phyloP scores from a whole-genome alignment of 2,888 invertebrate genomes.

The Folsomia candida region DNA sequence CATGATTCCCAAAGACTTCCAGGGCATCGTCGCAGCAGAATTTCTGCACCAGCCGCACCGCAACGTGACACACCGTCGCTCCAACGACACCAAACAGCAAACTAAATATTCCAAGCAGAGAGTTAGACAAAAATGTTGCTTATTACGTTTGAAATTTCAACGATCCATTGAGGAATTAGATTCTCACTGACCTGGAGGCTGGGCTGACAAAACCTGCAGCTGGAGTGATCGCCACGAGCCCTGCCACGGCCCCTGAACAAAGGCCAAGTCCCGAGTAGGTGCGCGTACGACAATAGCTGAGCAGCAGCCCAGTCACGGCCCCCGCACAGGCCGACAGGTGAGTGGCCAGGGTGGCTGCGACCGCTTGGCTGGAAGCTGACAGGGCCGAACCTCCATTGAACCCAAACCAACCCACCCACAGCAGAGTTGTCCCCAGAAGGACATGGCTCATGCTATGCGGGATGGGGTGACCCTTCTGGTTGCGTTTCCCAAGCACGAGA shows the following conservation, averaged over 20 bases:
- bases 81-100: conserved; percentile 44
- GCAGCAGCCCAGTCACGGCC: conserved; percentile 36
- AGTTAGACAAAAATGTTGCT: conserved; percentile 19
- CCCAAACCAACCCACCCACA: conserved; percentile 42
- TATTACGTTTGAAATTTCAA: no score
- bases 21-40: conserved; percentile 42
- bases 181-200: not conserved
- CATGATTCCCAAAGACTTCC: conserved; percentile 47
- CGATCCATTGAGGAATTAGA: no score
- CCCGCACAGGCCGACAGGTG: conserved; percentile 43
- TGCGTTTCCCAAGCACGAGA: conserved; percentile 23
- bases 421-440: conserved; percentile 31
- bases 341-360: conserved; percentile 41
- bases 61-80: conserved; percentile 39
- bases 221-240: conserved; percentile 13
- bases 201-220: conserved; percentile 24
- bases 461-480: not conserved
- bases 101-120: conserved; percentile 26
- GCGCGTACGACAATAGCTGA: conserved; percentile 33
- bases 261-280: conserved; percentile 43
- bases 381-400: conserved; percentile 24
- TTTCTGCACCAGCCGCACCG: conserved; percentile 35
- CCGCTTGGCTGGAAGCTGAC: conserved; percentile 22
- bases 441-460: conserved; percentile 47
- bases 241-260: conserved; percentile 39